Conservation (phyloP, 1,140 invertebrate species). For the Bombus pascuorum region DNA sequence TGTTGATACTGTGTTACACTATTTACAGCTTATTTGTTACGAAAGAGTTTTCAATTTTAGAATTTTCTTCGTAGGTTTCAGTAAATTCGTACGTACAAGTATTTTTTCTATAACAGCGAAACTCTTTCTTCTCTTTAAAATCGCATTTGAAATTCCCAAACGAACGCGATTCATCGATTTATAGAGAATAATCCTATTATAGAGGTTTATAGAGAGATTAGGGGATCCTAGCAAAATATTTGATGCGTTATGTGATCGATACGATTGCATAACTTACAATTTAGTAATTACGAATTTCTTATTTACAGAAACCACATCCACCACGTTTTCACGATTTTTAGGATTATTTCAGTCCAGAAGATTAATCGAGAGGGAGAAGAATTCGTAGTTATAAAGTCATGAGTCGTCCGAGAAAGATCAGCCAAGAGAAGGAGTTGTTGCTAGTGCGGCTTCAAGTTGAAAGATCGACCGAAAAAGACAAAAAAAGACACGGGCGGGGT, state of each 20-base stretch:
- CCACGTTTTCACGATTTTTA: neutral
- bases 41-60: neutral
- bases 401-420: constrained; percentile 7
- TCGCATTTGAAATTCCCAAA: neutral
- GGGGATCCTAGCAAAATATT: no score
- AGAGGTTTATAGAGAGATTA: no score
- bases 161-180: neutral
- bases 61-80: neutral
- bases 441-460: constrained; percentile 5
- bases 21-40: neutral
- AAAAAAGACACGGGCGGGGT: constrained; percentile 40
- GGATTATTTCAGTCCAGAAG: neutral
- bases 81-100: no score
- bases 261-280: neutral
- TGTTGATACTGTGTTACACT: neutral
- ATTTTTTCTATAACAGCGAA: no score
- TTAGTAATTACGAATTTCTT: neutral
- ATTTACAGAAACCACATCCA: no score
- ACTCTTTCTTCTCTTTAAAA: no score
- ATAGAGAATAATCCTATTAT: neutral
- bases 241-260: no score
- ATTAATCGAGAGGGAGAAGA: neutral
- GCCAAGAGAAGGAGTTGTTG: neutral
- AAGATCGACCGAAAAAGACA: constrained; percentile 41
- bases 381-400: neutral